A percentile compares a stretch with the other conserved stretches of the same genome.
Conservation (phyloP, 2,113 vertebrate genomes). For the Grammatotria lemairii region DNA sequence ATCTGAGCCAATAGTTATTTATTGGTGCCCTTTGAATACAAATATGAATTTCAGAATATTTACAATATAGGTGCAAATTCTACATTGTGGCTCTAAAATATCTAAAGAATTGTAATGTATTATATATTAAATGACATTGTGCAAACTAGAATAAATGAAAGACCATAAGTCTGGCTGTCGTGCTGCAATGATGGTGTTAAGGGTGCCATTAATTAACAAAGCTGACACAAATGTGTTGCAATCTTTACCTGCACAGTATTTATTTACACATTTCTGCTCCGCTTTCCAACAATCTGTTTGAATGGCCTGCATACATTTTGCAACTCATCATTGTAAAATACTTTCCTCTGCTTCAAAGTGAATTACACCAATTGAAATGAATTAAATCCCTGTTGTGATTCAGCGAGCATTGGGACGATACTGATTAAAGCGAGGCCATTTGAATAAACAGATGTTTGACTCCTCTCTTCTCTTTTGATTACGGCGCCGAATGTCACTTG, state of each 20-base stretch:
- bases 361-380: neutral
- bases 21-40: constrained; percentile 32
- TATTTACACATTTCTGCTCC: neutral
- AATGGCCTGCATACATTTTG: neutral
- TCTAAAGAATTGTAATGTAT: constrained; percentile 31
- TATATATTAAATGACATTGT: constrained; percentile 27
- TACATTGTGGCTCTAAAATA: constrained; percentile 34
- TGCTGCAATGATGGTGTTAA: constrained; percentile 28
- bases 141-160: constrained; percentile 27
- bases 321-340: neutral
- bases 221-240: neutral
- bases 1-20: constrained; percentile 27
- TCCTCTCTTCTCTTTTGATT: neutral
- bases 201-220: neutral
- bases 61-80: constrained; percentile 36
- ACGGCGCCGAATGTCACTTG: neutral
- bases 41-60: constrained; percentile 38
- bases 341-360: neutral
- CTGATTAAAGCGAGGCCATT: neutral
- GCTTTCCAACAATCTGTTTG: neutral
- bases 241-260: neutral
- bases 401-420: neutral
- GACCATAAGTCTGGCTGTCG: constrained; percentile 17
- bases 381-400: neutral
- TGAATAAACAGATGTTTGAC: neutral